Base-by-base conservation (phyloP, 2,888 invertebrate species). In the Drosophila bunnanda region DNA sequence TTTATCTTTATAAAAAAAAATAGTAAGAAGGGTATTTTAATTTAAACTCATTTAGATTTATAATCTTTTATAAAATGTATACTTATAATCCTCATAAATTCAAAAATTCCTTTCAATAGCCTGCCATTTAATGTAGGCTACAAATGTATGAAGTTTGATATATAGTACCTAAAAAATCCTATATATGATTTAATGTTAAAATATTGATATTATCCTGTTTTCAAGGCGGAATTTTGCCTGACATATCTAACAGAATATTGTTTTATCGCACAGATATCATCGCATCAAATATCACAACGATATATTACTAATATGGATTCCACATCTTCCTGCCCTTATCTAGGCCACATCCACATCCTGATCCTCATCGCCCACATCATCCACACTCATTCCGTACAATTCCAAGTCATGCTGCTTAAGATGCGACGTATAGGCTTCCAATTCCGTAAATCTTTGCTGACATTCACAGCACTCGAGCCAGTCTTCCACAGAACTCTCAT, bases 391-490 rank as follows among this genome's bases (percentile, higher is more conserved):
- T 28, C 83, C 89, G 20, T 81, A 89, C 17, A 79, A 69, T 17
- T 87, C 82, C 41, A 87, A 58, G 56, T 91, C 91, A 53, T 91
- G 91, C 34, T 89, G 82, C 44, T 90, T 91, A 4, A 91, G 74
- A 59, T 91, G 91, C 25, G 82, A 88, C 28, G 91, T 92, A 41
- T 91, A 91, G 2, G 80, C 75, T 53, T 91, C 92, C 61, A 91
- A 76, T 30, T 92, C 88, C 17, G 87, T 89, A 36, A 91, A 91
- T 4, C 90, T 88, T 20, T 88, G 79, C 20, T 88, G 89, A 58
- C 91, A 91, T 57, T 91, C 91, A 41, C 90, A 91, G 50, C 91
- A 91, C 57, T 91, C 92, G 7, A 91, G 76, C 78, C 90, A 91
- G 73, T 90, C 91, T 34, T 91, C 91, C 7, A 70, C 60, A 6